These are phyloP conservation scores for Sinocyclocheilus rhinocerous DNA, from an alignment of 2,113 vertebrate genomes.

Conservation along the genomic window DNA sequence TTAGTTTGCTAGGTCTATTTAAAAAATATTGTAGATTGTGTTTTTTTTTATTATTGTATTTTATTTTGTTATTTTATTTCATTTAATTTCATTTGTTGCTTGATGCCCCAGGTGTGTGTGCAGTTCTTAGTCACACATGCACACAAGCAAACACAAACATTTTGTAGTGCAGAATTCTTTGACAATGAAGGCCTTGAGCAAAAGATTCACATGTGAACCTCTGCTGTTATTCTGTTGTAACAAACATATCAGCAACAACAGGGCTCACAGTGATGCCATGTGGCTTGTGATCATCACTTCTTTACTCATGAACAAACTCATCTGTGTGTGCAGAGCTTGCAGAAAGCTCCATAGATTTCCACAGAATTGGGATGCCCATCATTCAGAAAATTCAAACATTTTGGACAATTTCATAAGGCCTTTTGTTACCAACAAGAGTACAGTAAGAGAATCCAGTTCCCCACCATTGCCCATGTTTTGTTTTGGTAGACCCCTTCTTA, in stretches of 20 bases:
- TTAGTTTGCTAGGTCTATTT: too few relatives aligned
- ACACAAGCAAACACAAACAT: not conserved
- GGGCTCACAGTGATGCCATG: constrained; percentile 10
- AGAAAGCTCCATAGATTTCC: not conserved
- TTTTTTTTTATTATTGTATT: too few relatives aligned
- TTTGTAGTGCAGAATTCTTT: not conserved
- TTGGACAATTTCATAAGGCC: not conserved
- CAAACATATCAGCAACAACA: not conserved
- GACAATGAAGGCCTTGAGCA: not conserved
- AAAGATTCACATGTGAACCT: constrained; percentile 3
- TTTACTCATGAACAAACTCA: not conserved
- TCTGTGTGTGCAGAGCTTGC: not conserved
- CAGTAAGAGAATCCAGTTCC: not conserved
- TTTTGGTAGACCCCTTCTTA: not conserved
- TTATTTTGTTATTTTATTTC: too few relatives aligned
- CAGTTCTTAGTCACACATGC: not conserved
- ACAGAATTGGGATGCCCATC: not conserved
- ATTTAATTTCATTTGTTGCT: too few relatives aligned
- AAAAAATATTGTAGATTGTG: too few relatives aligned
- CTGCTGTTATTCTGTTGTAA: not conserved
- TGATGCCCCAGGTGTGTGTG: not conserved
- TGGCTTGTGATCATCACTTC: constrained; percentile 34
- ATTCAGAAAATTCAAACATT: not conserved
- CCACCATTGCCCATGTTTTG: not conserved
- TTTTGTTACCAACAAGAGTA: not conserved